Percentiles rank a stretch among this genome's conserved stretches.
Evolutionary conservation across 2,797 vertebrate species (phyloP).

Genomic region (Phataginus tricuspis): DNA sequence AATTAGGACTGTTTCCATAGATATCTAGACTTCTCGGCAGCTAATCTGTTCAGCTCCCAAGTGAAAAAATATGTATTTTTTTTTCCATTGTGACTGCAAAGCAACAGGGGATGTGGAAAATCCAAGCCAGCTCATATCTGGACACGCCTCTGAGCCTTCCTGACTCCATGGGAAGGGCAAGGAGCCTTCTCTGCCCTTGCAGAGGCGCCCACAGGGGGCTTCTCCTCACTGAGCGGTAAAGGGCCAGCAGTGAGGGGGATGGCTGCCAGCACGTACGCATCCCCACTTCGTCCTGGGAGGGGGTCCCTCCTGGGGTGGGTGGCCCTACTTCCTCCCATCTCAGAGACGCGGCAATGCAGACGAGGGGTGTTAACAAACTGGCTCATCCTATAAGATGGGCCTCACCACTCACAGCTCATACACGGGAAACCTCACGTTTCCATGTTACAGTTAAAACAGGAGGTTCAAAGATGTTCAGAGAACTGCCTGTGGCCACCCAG

Average conservation of each 20-base stretch:
- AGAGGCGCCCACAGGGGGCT: fast-evolving
- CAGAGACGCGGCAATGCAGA: neutral
- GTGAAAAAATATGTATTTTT: neutral
- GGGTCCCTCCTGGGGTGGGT: fast-evolving
- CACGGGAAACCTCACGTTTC: neutral
- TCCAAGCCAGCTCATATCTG: neutral
- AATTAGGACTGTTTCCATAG: constrained; percentile 78
- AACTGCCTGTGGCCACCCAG: neutral
- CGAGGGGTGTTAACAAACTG: fast-evolving
- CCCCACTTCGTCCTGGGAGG: neutral
- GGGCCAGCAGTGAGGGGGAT: neutral
- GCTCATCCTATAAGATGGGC: fast-evolving
- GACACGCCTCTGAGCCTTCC: neutral
- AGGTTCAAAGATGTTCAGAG: neutral
- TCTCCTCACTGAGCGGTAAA: neutral
- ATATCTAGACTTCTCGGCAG: constrained; percentile 62
- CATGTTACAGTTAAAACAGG: neutral
- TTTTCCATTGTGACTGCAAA: constrained; percentile 51
- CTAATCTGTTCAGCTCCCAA: constrained; percentile 62
- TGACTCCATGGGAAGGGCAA: neutral
- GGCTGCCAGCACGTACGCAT: fast-evolving
- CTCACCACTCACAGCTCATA: neutral
- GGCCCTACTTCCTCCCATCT: neutral
- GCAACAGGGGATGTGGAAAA: neutral
- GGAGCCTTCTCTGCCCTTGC: neutral